These are phyloP conservation scores for Argyresthia goedartella DNA, from an alignment of 2,888 invertebrate species.

Conservation along the genomic window DNA sequence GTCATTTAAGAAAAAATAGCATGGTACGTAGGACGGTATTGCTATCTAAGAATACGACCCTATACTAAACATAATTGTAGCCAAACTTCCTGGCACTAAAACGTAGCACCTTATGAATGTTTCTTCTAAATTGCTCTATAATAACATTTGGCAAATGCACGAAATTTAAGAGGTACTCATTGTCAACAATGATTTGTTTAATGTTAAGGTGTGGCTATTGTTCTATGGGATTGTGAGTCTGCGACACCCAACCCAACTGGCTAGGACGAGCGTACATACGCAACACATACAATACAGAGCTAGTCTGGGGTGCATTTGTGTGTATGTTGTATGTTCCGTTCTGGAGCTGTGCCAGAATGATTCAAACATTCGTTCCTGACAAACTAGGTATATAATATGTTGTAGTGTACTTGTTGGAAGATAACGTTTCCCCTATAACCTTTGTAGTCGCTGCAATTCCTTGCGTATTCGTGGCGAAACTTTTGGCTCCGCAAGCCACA, in stretches of 20 bases:
- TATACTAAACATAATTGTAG: no score
- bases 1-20: no score
- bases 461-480: background rate
- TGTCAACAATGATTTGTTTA: no score
- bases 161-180: no score
- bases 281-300: no score
- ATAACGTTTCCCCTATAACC: background rate
- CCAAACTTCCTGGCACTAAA: no score
- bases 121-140: no score
- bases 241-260: constrained; percentile 1
- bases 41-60: no score
- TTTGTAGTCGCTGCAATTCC: background rate
- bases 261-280: no score
- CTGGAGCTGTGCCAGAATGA: constrained; percentile 3
- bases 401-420: background rate
- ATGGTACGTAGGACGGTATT: no score
- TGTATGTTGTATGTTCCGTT: background rate
- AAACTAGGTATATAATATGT: background rate
- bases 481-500: background rate
- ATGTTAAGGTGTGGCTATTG: background rate
- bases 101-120: no score
- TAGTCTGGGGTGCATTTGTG: constrained; percentile 3
- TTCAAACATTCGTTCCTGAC: background rate
- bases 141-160: no score
- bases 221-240: background rate